Evolutionary conservation across 1,140 invertebrate species (phyloP), one percentile per base, ranked within the genome.

Genomic region (Paraescarpia echinospica): DNA sequence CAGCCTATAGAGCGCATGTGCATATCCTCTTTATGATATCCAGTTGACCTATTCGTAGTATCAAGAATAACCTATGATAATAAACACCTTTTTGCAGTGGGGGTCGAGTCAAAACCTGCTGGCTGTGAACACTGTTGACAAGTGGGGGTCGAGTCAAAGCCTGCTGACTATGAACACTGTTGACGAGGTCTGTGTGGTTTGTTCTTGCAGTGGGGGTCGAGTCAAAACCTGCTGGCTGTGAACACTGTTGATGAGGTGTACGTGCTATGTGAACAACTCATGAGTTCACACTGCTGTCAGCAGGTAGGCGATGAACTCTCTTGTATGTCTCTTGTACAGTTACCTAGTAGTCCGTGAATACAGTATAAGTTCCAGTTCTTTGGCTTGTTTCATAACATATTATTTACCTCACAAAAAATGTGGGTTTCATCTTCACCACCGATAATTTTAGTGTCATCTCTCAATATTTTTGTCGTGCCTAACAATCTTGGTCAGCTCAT

Each of bases 191-290:
- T n/a, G n/a, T 89, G 89, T 88, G 93, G 41, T 91, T 12, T 51
- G 92, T 90, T 93, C 91, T 95, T 95, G 91, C 94, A 96, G 95
- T 96, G 96, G 95, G 95, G 96, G 48, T 95, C 95, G 48, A 94
- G 94, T 34, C 95, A 95, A 91, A 95, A 96, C 33, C 96, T 98
- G 88, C 95, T 99, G 41, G 97, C 98, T 93, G 98, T 99, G 0
- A 98, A 98, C 95, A 98, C 98, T 92, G 97, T 98, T 33, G 97
- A 98, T 35, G 98, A 98, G 95, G 97, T 98, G 34, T 98, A 97
- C 94, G 97, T 99, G 94, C 96, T 99, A 89, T 97, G 97, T 95
- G 98, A 99, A 94, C 98, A 98, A 95, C 97, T 97, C 90, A 97
- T 98, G 94, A 98, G 97, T 94, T 97, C 97, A 94, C 97, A 97